Evolutionary conservation across 2,113 vertebrate genomes (phyloP), one percentile per base, ranked within the genome.

Genomic region (Macroglossus sobrinus): DNA sequence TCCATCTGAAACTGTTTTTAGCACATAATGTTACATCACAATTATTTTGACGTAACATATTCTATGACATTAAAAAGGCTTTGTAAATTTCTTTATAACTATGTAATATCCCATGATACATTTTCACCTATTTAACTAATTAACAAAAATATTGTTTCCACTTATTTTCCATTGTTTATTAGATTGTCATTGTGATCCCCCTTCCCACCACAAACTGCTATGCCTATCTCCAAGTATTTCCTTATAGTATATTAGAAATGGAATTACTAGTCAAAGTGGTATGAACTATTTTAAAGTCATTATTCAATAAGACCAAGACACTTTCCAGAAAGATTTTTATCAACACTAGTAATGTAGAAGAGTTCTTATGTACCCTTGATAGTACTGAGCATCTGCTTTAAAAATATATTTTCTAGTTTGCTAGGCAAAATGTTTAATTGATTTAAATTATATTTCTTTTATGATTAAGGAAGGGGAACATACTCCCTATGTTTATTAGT

Each of bases 291-390:
- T 90, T 72, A 89, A 89, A 38, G 57, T 3, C 57, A 19, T 61
- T 92, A 88, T 55, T 96, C 59, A 89, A 53, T 84, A 84, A 95
- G n/a, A 87, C 28, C 81, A 82, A 96, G 91, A 91, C 30, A 21
- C 45, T 82, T 91, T 96, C 68, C 69, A 84, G 61, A 90, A 93
- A 38, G 68, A 21, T 43, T 86, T 93, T 91, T 47, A 72, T 82
- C 35, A 91, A 47, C 45, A 76, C 19, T 91, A 87, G 55, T 40
- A 76, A 81, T 47, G 24, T 35, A 89, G 50, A 53, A 71, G 35
- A 81, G 43, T 68, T 90, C 45, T 81, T 55, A 57, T 19, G 6
- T 84, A 63, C 33, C 26, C n/a, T 71, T 76, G 47, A 92, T 76
- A 81, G 40, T 57, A 45, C 11, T 79, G 33, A 96, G 24, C 19